phyloP scores from a whole-genome alignment of 2,797 vertebrate genomes.

The Zalophus californianus region DNA sequence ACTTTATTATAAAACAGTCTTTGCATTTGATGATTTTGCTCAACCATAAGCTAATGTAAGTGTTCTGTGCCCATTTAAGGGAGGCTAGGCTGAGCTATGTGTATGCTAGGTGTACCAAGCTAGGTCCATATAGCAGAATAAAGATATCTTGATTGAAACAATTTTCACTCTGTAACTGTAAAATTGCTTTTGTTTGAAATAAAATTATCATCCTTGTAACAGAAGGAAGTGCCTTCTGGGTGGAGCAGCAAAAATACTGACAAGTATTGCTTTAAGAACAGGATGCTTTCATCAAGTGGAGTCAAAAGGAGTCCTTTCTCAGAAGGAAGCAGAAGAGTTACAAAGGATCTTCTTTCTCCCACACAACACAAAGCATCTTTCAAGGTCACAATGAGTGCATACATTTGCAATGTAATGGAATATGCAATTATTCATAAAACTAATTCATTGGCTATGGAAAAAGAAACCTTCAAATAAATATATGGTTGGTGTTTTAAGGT shows the following conservation, averaged over 20 bases:
- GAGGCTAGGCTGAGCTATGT: neutral
- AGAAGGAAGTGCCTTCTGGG: neutral
- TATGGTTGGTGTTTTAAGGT: slow-evolving; percentile 75
- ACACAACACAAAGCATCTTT: slow-evolving; percentile 41
- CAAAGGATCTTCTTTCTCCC: slow-evolving; percentile 58
- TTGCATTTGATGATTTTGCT: neutral
- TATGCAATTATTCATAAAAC: slow-evolving; percentile 71
- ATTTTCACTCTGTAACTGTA: neutral
- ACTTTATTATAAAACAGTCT: neutral
- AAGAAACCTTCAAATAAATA: slow-evolving; percentile 76
- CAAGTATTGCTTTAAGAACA: slow-evolving; percentile 40
- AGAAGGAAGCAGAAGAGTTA: slow-evolving; percentile 49
- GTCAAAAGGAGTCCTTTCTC: slow-evolving; percentile 67
- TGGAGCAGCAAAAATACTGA: neutral
- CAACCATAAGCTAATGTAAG: too few relatives aligned
- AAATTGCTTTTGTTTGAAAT: slow-evolving; percentile 44
- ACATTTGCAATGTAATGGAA: slow-evolving; percentile 49
- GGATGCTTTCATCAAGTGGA: slow-evolving; percentile 38
- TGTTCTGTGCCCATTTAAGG: neutral
- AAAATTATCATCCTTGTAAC: neutral
- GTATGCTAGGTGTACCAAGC: neutral
- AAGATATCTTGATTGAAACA: neutral
- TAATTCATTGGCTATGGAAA: slow-evolving; percentile 60
- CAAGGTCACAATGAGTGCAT: slow-evolving; percentile 4
- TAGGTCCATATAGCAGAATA: neutral